Evolutionary conservation across 37 sponge, comb jelly and placozoan species (phyloP), one percentile per base, ranked within the genome.

Genomic region (Chondrosia reniformis): DNA sequence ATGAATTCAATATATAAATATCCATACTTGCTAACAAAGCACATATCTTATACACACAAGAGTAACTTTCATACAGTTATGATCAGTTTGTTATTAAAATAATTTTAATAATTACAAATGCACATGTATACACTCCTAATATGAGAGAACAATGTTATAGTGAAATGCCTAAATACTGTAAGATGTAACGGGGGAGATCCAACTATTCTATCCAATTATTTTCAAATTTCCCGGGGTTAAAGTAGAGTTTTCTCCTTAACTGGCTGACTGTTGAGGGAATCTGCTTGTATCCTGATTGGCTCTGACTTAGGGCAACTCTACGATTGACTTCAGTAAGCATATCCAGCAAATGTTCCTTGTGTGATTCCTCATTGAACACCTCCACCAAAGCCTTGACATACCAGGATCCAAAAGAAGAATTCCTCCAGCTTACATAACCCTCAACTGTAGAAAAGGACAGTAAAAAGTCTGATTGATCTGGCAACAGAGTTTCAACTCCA

Each of bases 361-460:
- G 45, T 30, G 85, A 30, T 0, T 41, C n/a, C 45, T 77, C 85
- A 21, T 13, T 37, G 36, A 84, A 42, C 1, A 63, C 45, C 21
- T 66, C 63, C 6, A 56, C 72, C 49, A 84, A 28, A 25, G 78
- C 85, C 61, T 77, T 64, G 27, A 84, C 78, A 44, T 73, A 84
- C 85, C 85, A 84, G 1, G 85, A 84, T 8, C 85, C 85, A 67
- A 55, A 69, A 1, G 36, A 41, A 37, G 72, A 69, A 44, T 69
- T 69, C 19, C 72, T 36, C 72, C 72, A 69, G 21, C 44, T 43
- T 19, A 69, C 72, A 69, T 69, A 69, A 3, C 72, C 72, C 21
- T 69, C 72, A 25, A 39, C 72, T 6, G 72, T 69, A 4, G 72
- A 69, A 7, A 69, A 69, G n/a, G 72, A 69, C n/a, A 69, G 72